Evolutionary conservation across 2,113 vertebrate species (phyloP).

Genomic region (Alosa alosa): DNA sequence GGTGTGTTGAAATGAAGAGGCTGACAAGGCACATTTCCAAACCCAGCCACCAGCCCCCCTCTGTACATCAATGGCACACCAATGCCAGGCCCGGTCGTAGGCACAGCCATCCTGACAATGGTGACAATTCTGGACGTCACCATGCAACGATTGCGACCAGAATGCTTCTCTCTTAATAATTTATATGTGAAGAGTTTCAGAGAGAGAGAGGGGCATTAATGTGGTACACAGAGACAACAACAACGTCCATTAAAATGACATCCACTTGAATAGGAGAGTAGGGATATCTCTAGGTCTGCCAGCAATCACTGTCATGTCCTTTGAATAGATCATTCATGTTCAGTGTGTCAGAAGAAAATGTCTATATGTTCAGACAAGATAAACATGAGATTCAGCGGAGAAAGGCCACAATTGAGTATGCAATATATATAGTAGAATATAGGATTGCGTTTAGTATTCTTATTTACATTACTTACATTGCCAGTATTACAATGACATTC

Average conservation of each 20-base stretch:
- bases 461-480: not conserved
- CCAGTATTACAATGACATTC: not conserved
- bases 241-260: slow-evolving; percentile 38
- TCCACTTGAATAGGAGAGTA: slow-evolving; percentile 40
- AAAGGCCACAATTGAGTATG: not conserved
- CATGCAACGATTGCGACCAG: slow-evolving; percentile 50
- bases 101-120: not conserved
- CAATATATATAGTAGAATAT: not conserved
- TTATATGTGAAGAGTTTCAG: slow-evolving; percentile 54
- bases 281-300: slow-evolving; percentile 23
- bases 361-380: not conserved
- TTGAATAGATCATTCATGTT: slow-evolving; percentile 26
- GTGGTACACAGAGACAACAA: slow-evolving; percentile 48
- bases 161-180: slow-evolving; percentile 60
- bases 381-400: not conserved
- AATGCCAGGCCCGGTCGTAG: not conserved
- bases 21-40: not conserved
- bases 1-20: slow-evolving; percentile 7
- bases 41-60: not conserved
- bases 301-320: slow-evolving; percentile 25
- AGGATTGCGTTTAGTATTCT: not conserved
- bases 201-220: slow-evolving; percentile 62
- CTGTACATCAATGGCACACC: not conserved
- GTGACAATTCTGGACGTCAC: slow-evolving; percentile 42
- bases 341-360: slow-evolving; percentile 16